Evolutionary conservation across 2,888 invertebrate species (phyloP).

Genomic region (Lamproptera curius): DNA sequence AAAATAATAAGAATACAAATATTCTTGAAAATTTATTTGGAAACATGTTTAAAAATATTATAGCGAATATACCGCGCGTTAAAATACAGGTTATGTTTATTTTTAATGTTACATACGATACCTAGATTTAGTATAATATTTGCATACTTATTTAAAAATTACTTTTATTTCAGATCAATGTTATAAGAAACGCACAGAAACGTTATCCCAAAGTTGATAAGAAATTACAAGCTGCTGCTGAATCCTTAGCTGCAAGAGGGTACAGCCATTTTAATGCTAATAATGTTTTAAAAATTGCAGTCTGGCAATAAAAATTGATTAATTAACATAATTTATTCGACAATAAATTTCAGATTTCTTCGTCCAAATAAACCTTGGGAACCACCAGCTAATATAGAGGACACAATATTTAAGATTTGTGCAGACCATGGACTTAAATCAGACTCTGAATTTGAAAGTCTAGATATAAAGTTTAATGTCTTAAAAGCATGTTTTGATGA

Average conservation of each 20-base stretch:
- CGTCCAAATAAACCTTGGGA: constrained; percentile 85
- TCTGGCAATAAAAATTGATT: background rate
- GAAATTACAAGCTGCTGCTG: constrained; percentile 73
- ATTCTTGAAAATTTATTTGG: no score
- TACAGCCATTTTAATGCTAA: constrained; percentile 39
- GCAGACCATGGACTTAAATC: constrained; percentile 67
- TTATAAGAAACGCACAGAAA: constrained; percentile 49
- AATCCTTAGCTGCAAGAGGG: constrained; percentile 85
- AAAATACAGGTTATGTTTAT: constrained; percentile 54
- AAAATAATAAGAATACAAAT: no score
- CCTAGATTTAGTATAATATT: background rate
- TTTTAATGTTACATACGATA: background rate
- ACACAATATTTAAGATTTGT: constrained; percentile 80
- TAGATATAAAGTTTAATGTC: constrained; percentile 81
- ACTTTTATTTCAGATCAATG: constrained; percentile 39
- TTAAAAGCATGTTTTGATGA: constrained; percentile 83
- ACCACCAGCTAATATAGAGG: constrained; percentile 82
- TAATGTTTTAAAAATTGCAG: constrained; percentile 21
- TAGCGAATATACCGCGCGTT: constrained; percentile 37
- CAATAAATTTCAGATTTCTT: constrained; percentile 80
- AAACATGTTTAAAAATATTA: constrained; percentile 36
- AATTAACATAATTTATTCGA: no score
- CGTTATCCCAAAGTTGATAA: constrained; percentile 64
- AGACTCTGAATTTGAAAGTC: constrained; percentile 62
- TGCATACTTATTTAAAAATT: constrained; percentile 1